Evolutionary conservation across 2,113 vertebrate species (phyloP).

Genomic region (Toxotes chatareus): DNA sequence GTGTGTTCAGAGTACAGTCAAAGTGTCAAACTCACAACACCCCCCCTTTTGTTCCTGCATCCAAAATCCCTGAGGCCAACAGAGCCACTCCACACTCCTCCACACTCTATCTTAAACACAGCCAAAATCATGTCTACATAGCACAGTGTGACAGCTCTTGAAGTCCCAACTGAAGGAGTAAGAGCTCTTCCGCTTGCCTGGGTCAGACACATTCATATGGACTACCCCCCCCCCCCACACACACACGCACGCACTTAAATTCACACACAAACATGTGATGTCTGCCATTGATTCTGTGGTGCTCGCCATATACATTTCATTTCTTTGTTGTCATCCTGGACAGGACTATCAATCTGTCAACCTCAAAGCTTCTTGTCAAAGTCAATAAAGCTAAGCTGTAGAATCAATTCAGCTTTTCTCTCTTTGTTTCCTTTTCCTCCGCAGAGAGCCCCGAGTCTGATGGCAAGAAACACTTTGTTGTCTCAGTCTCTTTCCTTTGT

Average conservation of each 20-base stretch:
- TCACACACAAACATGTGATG: slow-evolving; percentile 26
- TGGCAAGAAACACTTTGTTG: slow-evolving; percentile 46
- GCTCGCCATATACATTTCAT: slow-evolving; percentile 50
- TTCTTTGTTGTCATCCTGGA: slow-evolving; percentile 56
- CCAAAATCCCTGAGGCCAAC: slow-evolving; percentile 47
- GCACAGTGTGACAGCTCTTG: slow-evolving; percentile 45
- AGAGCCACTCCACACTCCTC: slow-evolving; percentile 22
- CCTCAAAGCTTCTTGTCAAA: slow-evolving; percentile 63
- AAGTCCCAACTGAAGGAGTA: slow-evolving; percentile 46
- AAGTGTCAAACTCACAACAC: slow-evolving; percentile 59
- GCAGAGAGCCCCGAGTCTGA: slow-evolving; percentile 31
- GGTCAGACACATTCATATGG: slow-evolving; percentile 40
- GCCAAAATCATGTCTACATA: slow-evolving; percentile 57
- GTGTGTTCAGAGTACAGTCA: slow-evolving; percentile 56
- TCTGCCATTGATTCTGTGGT: slow-evolving; percentile 53
- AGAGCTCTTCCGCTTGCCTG: slow-evolving; percentile 19
- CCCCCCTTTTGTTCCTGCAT: slow-evolving; percentile 51
- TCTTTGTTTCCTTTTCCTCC: slow-evolving; percentile 42
- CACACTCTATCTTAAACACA: slow-evolving; percentile 41
- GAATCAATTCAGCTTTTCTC: slow-evolving; percentile 51
- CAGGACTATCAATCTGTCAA: slow-evolving; percentile 56
- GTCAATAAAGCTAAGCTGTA: slow-evolving; percentile 59
- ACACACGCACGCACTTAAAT: slow-evolving; percentile 2
- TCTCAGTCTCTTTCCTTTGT: slow-evolving; percentile 49
- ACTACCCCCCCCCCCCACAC: background rate